These are phyloP conservation scores for Platysternon megacephalum DNA, from an alignment of 2,113 vertebrate genomes.

Conservation along the genomic window DNA sequence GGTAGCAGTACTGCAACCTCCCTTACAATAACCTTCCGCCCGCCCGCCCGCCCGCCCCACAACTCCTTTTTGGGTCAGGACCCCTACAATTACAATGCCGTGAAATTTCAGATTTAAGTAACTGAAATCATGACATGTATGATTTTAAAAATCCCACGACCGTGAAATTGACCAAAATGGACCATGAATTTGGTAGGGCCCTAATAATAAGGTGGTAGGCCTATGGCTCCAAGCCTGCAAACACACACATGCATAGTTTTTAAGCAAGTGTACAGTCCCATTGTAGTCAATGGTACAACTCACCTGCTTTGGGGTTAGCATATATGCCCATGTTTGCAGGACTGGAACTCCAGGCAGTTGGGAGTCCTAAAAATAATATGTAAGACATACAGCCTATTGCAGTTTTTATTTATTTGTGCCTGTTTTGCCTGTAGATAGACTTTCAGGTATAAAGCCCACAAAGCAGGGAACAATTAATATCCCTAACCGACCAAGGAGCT, in stretches of 20 bases:
- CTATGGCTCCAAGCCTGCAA: not conserved
- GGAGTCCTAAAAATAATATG: not conserved
- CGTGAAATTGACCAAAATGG: no score
- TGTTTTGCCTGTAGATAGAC: not conserved
- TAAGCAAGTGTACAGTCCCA: not conserved
- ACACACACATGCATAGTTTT: not conserved
- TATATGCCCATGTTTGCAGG: not conserved
- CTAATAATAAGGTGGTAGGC: not conserved
- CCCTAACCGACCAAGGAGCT: not conserved
- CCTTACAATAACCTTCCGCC: no score
- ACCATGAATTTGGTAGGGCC: no score
- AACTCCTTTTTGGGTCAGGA: no score
- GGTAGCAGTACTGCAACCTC: no score
- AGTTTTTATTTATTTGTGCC: not conserved
- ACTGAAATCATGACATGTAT: no score
- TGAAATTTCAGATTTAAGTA: no score
- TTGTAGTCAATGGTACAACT: not conserved
- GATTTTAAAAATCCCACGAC: no score
- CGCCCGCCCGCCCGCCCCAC: no score
- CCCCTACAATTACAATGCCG: no score
- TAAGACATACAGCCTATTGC: accelerated
- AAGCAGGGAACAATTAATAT: not conserved
- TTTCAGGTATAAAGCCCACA: not conserved
- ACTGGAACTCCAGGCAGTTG: accelerated
- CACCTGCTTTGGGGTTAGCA: not conserved